These are phyloP conservation scores for Ifrita kowaldi DNA, from an alignment of 2,113 vertebrate genomes.

Conservation along the genomic window DNA sequence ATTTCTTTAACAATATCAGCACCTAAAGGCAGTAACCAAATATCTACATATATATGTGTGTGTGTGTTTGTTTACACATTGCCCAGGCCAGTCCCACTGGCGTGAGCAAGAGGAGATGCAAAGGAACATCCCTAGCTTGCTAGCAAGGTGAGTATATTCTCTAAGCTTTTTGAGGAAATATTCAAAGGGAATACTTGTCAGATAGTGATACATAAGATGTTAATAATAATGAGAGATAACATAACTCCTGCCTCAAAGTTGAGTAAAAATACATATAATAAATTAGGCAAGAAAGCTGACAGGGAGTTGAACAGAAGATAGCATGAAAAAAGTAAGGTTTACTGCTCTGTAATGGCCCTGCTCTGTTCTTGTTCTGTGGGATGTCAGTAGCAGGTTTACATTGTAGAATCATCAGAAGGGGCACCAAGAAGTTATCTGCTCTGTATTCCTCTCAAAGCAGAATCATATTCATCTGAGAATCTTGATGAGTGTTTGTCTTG, in stretches of 20 bases:
- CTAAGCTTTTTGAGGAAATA: neutral
- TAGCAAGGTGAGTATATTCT: neutral
- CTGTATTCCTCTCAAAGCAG: neutral
- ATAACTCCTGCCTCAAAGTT: neutral
- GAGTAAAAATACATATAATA: neutral
- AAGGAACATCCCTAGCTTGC: neutral
- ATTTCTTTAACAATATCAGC: neutral
- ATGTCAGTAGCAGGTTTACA: neutral
- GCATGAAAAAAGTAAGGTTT: neutral
- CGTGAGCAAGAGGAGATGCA: neutral
- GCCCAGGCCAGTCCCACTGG: neutral
- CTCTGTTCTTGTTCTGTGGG: neutral
- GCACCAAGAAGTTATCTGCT: neutral
- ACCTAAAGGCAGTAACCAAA: neutral
- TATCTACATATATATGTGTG: rapidly evolving
- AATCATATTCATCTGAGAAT: neutral
- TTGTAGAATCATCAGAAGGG: neutral
- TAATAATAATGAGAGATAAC: neutral
- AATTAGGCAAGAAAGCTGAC: neutral
- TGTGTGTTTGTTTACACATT: neutral
- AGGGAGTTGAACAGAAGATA: neutral
- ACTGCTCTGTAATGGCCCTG: neutral
- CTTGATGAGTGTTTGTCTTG: neutral
- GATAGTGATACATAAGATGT: neutral
- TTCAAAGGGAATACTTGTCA: neutral